Conservation (phyloP, 2,113 vertebrate genomes). For the Spilogale gracilis region DNA sequence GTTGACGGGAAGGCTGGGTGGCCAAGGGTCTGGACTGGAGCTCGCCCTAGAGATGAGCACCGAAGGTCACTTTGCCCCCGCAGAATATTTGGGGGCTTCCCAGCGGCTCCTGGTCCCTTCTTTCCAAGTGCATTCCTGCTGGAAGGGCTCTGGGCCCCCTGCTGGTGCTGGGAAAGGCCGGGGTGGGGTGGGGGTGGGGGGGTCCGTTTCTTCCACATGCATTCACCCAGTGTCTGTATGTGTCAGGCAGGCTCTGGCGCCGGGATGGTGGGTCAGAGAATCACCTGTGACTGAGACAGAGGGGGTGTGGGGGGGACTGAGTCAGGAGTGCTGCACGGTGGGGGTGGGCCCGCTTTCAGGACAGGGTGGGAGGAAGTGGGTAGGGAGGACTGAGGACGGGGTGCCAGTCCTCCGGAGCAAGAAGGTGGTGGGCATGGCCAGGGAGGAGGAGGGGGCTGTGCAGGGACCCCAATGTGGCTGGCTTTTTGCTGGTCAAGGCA, state of each 20-base stretch:
- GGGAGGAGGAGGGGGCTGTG: accelerated
- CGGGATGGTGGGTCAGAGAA: accelerated
- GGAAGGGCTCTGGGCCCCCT: accelerated
- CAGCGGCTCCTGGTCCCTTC: neutral
- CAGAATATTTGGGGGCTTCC: neutral
- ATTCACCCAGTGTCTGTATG: accelerated
- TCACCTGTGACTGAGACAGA: neutral
- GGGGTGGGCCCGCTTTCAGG: neutral
- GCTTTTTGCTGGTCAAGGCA: neutral
- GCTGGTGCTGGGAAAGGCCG: no score
- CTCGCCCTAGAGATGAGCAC: accelerated
- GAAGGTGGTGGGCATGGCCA: neutral
- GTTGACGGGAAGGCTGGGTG: neutral
- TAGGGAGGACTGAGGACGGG: neutral
- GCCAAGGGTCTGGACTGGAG: neutral
- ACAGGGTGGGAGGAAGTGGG: neutral
- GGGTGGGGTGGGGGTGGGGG: no score
- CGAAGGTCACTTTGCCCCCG: neutral
- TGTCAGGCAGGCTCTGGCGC: accelerated
- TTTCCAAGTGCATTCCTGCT: neutral
- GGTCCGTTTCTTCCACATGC: accelerated
- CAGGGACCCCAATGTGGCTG: no score
- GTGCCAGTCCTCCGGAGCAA: no score
- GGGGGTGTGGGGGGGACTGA: no score
- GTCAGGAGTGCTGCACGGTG: accelerated